Evolutionary conservation across 2,113 vertebrate genomes (phyloP).

Genomic region (Equus quagga): DNA sequence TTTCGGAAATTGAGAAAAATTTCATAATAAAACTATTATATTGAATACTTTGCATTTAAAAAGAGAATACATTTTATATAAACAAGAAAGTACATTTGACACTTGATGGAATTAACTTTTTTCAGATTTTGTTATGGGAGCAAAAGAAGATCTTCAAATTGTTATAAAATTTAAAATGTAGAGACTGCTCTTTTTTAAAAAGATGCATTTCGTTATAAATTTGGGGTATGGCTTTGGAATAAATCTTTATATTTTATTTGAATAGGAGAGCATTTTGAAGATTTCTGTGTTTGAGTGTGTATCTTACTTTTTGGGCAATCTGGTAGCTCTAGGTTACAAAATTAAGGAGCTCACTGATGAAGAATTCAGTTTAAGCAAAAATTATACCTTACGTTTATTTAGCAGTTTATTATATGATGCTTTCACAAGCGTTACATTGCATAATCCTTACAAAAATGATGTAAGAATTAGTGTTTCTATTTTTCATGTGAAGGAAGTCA

Average conservation of each 20-base stretch:
- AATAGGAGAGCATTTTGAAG: background rate
- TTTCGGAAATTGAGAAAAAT: background rate
- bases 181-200: conserved; percentile 48
- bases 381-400: background rate
- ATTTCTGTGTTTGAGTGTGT: conserved; percentile 11
- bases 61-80: conserved; percentile 60
- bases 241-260: conserved; percentile 79
- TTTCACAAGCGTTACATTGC: background rate
- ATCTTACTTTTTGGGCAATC: conserved; percentile 7
- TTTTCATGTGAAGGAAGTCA: background rate
- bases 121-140: background rate
- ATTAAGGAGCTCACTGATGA: background rate
- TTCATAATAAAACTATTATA: conserved; percentile 18
- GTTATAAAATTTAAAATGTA: conserved; percentile 25
- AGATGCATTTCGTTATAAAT: conserved; percentile 47
- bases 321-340: conserved; percentile 12
- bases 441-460: background rate
- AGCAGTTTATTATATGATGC: background rate
- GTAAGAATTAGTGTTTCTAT: background rate
- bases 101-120: conserved; percentile 56
- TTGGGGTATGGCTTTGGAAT: conserved; percentile 77
- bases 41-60: conserved; percentile 52
- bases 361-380: conserved; percentile 21
- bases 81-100: background rate
- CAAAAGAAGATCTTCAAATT: background rate